A percentile compares a stretch with the other conserved stretches of the same genome.
Evolutionary conservation across 2,888 invertebrate species (phyloP).

Genomic region (Microctonus hyperodae): DNA sequence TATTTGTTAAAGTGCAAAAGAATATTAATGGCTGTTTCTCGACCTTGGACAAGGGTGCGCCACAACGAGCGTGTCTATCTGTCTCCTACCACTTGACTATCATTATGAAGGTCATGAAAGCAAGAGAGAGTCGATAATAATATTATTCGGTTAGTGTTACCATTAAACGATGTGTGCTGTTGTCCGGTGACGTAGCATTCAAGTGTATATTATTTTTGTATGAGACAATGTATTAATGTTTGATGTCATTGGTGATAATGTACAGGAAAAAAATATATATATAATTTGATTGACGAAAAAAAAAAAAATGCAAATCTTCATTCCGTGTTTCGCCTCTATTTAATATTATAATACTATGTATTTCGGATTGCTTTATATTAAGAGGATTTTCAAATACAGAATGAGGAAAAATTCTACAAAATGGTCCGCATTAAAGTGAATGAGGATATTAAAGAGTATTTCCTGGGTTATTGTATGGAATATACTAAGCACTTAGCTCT

Average conservation of each 20-base stretch:
- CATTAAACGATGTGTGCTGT: neutral
- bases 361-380: no score
- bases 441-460: neutral
- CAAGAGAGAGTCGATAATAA: conserved; percentile 36
- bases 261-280: neutral
- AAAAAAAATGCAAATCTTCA: no score
- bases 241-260: neutral
- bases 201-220: neutral
- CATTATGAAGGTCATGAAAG: conserved; percentile 27
- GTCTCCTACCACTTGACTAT: conserved; percentile 15
- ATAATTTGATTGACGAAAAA: no score
- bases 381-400: neutral
- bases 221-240: neutral
- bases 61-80: conserved; percentile 36
- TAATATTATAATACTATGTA: no score
- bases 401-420: neutral
- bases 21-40: conserved; percentile 28
- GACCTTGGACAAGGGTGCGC: conserved; percentile 43
- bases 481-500: neutral
- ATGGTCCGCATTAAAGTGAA: neutral
- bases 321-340: no score
- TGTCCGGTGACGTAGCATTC: neutral
- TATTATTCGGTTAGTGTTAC: conserved; percentile 26
- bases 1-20: conserved; percentile 12
- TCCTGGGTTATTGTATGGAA: no score